phyloP scores from a whole-genome alignment of 1,140 invertebrate genomes.

The Pectinophora gossypiella region DNA sequence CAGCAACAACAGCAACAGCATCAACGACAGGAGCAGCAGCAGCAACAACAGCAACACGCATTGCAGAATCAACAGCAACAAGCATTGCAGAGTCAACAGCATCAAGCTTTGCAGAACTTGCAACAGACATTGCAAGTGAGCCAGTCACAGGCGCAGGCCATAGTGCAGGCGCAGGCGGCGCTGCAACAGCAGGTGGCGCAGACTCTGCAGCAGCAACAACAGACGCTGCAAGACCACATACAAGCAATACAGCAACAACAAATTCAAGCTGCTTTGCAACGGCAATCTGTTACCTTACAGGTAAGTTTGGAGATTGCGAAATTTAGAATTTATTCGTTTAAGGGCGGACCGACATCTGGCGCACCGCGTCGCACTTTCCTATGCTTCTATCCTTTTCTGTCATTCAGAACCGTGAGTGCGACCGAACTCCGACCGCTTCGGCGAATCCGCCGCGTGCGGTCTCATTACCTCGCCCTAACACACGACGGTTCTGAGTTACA shows the following conservation, averaged over 20 bases:
- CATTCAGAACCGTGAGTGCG: too few relatives aligned
- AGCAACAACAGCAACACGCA: conserved; percentile 36
- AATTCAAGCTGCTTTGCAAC: conserved; percentile 64
- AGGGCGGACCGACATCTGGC: too few relatives aligned
- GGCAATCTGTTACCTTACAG: conserved; percentile 64
- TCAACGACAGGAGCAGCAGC: conserved; percentile 71
- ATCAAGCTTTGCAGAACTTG: conserved; percentile 47
- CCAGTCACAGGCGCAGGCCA: conserved; percentile 59
- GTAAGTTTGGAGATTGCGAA: too few relatives aligned
- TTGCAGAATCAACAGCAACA: conserved; percentile 71
- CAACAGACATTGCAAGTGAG: conserved; percentile 58
- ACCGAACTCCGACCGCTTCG: too few relatives aligned
- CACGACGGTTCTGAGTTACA: too few relatives aligned
- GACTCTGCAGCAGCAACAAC: conserved; percentile 61
- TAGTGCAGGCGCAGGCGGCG: conserved; percentile 58
- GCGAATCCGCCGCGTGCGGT: too few relatives aligned
- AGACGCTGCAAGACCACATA: conserved; percentile 55
- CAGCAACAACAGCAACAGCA: conserved; percentile 42
- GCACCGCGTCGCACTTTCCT: too few relatives aligned
- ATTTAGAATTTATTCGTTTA: too few relatives aligned
- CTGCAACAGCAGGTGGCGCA: conserved; percentile 65
- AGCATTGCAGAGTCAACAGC: conserved; percentile 42
- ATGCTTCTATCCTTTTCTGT: too few relatives aligned
- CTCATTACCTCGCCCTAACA: too few relatives aligned
- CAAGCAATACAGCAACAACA: conserved; percentile 66